These are phyloP conservation scores for Palythoa grandiflora DNA, from an alignment of 92 coral and sea anemone genomes.

Conservation along the genomic window DNA sequence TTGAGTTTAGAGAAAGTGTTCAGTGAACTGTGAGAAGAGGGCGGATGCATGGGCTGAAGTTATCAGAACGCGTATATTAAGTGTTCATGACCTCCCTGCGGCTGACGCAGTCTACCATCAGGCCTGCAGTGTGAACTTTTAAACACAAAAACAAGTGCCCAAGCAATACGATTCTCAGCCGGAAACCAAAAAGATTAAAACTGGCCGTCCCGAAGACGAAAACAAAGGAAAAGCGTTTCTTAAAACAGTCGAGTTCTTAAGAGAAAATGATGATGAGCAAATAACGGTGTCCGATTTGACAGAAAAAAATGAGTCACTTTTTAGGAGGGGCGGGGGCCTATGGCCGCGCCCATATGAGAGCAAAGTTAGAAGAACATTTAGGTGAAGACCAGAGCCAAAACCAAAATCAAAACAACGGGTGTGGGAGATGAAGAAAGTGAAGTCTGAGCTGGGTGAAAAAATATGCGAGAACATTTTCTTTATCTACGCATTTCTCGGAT, in stretches of 20 bases:
- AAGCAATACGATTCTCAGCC: slow-evolving; percentile 28
- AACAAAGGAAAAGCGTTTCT: too few species aligned
- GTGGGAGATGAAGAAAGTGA: too few species aligned
- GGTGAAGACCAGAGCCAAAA: too few species aligned
- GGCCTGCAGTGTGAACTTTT: neutral
- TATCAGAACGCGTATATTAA: slow-evolving; percentile 5
- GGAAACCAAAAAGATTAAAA: neutral
- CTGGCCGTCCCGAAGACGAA: too few species aligned
- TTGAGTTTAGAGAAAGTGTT: neutral
- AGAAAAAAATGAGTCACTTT: slow-evolving; percentile 14
- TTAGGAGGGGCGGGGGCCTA: slow-evolving; percentile 18
- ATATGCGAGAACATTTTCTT: neutral
- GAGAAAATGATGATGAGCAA: too few species aligned
- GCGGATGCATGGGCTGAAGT: slow-evolving; percentile 23
- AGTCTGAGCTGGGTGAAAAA: neutral
- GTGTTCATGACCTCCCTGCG: slow-evolving; percentile 45
- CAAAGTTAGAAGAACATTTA: slow-evolving; percentile 6
- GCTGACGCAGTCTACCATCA: slow-evolving; percentile 53
- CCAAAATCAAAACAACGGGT: too few species aligned
- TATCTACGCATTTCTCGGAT: too few species aligned
- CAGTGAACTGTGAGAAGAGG: neutral
- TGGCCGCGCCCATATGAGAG: slow-evolving; percentile 20
- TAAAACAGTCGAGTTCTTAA: too few species aligned
- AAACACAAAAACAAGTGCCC: slow-evolving; percentile 38
- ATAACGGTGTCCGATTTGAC: neutral